A percentile compares a stretch with the other conserved stretches of the same genome.
phyloP scores from a whole-genome alignment of 2,888 invertebrate genomes.

The Athrips mouffetella region DNA sequence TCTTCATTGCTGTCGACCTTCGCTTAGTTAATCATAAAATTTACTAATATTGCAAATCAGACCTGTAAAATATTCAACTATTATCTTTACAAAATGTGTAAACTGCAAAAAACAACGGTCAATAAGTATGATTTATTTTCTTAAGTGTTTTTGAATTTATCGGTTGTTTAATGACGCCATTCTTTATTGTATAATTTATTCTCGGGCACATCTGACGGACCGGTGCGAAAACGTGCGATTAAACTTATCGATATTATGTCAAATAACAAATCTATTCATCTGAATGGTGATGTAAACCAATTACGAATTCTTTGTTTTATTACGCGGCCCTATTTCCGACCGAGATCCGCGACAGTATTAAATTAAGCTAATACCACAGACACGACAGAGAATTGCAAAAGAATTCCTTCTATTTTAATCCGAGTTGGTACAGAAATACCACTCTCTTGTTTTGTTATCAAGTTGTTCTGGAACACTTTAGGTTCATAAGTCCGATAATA shows the following conservation, averaged over 20 bases:
- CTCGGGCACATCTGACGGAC: constrained; percentile 5
- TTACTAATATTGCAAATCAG: constrained; percentile 7
- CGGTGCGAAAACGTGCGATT: constrained; percentile 38
- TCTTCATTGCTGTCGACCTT: constrained; percentile 53
- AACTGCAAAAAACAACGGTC: too few species aligned
- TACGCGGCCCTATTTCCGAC: constrained; percentile 15
- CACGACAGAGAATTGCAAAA: constrained; percentile 27
- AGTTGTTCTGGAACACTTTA: constrained; percentile 32
- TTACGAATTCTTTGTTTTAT: constrained; percentile 23
- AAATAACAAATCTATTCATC: constrained; percentile 45
- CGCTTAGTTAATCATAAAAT: constrained; percentile 22
- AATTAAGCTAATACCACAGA: constrained; percentile 9
- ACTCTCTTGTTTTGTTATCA: constrained; percentile 24
- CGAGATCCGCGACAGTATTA: background rate
- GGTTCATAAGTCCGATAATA: constrained; percentile 60
- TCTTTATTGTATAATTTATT: constrained; percentile 10
- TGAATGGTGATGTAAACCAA: constrained; percentile 42
- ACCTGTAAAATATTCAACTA: background rate
- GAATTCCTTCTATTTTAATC: constrained; percentile 31
- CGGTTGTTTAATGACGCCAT: constrained; percentile 7
- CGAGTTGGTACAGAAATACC: constrained; percentile 33
- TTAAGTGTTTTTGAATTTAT: background rate
- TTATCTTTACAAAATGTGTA: constrained; percentile 3
- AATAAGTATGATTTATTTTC: background rate
- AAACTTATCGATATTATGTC: constrained; percentile 42